phyloP scores from a whole-genome alignment of 2,888 invertebrate genomes.

The Hypercompe scribonia region DNA sequence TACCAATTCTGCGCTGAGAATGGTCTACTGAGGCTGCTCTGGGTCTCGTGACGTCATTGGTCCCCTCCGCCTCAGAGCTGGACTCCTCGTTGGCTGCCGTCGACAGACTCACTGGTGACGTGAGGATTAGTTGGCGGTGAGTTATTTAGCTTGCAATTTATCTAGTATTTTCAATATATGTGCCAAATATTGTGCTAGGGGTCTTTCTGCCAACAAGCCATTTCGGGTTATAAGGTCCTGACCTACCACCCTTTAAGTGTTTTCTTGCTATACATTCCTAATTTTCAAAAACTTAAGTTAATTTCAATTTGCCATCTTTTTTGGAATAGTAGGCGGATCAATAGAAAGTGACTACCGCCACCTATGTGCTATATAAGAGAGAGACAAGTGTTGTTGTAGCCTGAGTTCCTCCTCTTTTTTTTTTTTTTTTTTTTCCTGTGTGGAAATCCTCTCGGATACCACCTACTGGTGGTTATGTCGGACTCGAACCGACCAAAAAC shows the following conservation, averaged over 20 bases:
- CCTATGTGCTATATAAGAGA: too few relatives aligned
- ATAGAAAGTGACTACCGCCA: too few relatives aligned
- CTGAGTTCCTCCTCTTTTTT: too few relatives aligned
- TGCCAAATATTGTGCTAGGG: neutral
- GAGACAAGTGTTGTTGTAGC: too few relatives aligned
- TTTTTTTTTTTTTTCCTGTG: too few relatives aligned
- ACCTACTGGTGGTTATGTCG: too few relatives aligned
- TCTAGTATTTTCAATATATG: neutral
- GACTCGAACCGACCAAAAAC: too few relatives aligned
- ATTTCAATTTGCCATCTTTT: too few relatives aligned
- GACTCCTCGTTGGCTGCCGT: slow-evolving; percentile 92
- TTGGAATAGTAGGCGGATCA: too few relatives aligned
- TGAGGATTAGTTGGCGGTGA: slow-evolving; percentile 38
- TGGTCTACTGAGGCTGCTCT: slow-evolving; percentile 89
- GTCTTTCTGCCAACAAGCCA: neutral
- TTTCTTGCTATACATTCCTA: neutral
- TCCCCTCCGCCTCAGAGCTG: slow-evolving; percentile 89
- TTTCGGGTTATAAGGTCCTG: neutral
- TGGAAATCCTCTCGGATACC: too few relatives aligned
- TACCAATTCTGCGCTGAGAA: slow-evolving; percentile 56
- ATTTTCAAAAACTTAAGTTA: too few relatives aligned
- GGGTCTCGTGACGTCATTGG: slow-evolving; percentile 86
- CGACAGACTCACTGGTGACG: slow-evolving; percentile 88
- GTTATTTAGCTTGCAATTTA: slow-evolving; percentile 11
- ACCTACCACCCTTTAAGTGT: neutral